Evolutionary conservation across 2,113 vertebrate genomes (phyloP).

Genomic region (Ceyx margarethae): DNA sequence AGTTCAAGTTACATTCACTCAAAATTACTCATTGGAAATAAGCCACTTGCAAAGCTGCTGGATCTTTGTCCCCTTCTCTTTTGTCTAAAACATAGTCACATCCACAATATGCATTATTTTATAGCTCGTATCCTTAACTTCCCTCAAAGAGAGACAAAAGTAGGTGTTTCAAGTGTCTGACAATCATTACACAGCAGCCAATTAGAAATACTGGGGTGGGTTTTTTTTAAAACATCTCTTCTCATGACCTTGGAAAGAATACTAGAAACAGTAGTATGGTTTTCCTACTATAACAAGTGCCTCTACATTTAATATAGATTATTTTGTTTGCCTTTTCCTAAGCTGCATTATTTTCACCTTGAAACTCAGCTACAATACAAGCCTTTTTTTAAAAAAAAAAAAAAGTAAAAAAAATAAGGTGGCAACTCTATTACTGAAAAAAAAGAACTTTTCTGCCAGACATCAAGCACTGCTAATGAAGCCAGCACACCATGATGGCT

Average conservation of each 20-base stretch:
- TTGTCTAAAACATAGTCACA: not conserved
- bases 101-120: not conserved
- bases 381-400: not conserved
- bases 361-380: not conserved
- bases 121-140: not conserved
- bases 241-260: not conserved
- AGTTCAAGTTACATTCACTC: not conserved
- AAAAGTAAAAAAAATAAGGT: not conserved
- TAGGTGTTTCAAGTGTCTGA: not conserved
- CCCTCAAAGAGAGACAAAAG: not conserved
- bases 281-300: not conserved
- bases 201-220: not conserved
- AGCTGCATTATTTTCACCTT: slow-evolving; percentile 11
- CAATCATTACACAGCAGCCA: not conserved
- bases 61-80: not conserved
- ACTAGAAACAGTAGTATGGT: not conserved
- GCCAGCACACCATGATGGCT: fast-evolving
- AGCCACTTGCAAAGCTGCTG: not conserved
- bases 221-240: not conserved
- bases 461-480: not conserved
- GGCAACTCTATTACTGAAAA: not conserved
- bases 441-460: not conserved
- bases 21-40: not conserved
- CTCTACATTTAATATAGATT: not conserved
- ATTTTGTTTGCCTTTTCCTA: not conserved